phyloP scores from a whole-genome alignment of 2,797 vertebrate genomes.

The Rhynchonycteris naso region DNA sequence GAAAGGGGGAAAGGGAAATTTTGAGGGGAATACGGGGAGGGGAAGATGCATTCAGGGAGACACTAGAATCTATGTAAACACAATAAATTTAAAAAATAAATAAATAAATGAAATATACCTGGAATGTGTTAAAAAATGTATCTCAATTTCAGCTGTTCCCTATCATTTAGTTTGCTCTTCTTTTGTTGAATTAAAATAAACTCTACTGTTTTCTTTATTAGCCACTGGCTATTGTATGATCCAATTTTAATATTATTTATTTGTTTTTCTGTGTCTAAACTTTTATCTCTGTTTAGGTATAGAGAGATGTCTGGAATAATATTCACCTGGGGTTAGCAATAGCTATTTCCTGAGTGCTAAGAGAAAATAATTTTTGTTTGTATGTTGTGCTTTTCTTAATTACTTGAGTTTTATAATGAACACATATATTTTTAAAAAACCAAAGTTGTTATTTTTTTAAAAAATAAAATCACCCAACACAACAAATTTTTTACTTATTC shows the following conservation, averaged over 20 bases:
- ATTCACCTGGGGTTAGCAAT: not conserved
- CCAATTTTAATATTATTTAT: not conserved
- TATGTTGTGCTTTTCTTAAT: not conserved
- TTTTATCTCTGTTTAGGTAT: not conserved
- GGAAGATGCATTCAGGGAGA: too few relatives aligned
- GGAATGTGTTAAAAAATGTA: not conserved
- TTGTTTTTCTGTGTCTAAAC: not conserved
- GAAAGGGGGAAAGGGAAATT: too few relatives aligned
- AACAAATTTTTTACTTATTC: slow-evolving; percentile 9
- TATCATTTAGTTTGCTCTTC: not conserved
- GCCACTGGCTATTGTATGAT: not conserved
- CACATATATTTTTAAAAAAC: not conserved
- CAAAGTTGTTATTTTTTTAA: not conserved
- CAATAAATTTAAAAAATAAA: too few relatives aligned
- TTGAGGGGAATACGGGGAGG: too few relatives aligned
- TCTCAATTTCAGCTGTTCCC: not conserved
- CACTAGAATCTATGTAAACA: too few relatives aligned
- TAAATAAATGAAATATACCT: not conserved
- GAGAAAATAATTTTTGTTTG: slow-evolving; percentile 2
- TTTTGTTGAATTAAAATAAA: slow-evolving; percentile 38
- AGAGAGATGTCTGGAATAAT: slow-evolving; percentile 30
- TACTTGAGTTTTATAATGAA: not conserved
- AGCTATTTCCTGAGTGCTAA: slow-evolving; percentile 27
- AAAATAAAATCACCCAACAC: slow-evolving; percentile 7
- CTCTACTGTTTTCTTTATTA: slow-evolving; percentile 31